Base-by-base conservation (phyloP, 1,140 invertebrate genomes). In the Papilio glaucus region DNA sequence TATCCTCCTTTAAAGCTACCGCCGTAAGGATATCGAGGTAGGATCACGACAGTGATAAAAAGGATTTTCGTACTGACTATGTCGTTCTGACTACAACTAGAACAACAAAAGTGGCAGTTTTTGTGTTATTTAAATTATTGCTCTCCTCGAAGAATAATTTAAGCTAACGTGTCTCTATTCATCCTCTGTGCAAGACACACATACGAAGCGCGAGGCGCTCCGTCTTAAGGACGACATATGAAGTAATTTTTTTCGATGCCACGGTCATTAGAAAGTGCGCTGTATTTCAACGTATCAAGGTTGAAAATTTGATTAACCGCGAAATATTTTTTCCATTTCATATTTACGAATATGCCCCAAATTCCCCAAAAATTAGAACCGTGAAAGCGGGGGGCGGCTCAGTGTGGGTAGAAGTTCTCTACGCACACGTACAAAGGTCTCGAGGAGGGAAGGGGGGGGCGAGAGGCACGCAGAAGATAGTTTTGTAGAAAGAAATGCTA, bases 301-400 rank as follows among this genome's bases (percentile, higher is more conserved):
- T 77, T 33, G 49, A 86, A 82, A 90, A 71, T 87, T 18, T 26
- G 12, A 61, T 61, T 74, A 69, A 57, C 72, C 83, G 86, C 87
- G 85, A 90, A 93, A 91, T 91, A 93, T 93, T 93, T 93, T 93
- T 93, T 93, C 91, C 91, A 93, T 93, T 93, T 93, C 90, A 93
- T 93, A 93, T 93, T 91, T 93, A 93, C 90, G 90, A 93, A 93
- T 91, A 93, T 93, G 90, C 85, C 90, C 89, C 89, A 91, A 93
- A 93, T 93, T 93, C 91, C 89, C 91, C 85, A 93, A 93, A 93
- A 93, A 93, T 91, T 93, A 93, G 91, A 93, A 93, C 91, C 89
- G 91, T 93, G 91, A 93, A 93, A 88, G 90, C 86, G 80, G 77
- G 80, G 77, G 79, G 76, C 68, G 74, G 69, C 72, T 65, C 73